Base-by-base conservation (phyloP, 2,888 invertebrate species). In the Clusia tigrina region DNA sequence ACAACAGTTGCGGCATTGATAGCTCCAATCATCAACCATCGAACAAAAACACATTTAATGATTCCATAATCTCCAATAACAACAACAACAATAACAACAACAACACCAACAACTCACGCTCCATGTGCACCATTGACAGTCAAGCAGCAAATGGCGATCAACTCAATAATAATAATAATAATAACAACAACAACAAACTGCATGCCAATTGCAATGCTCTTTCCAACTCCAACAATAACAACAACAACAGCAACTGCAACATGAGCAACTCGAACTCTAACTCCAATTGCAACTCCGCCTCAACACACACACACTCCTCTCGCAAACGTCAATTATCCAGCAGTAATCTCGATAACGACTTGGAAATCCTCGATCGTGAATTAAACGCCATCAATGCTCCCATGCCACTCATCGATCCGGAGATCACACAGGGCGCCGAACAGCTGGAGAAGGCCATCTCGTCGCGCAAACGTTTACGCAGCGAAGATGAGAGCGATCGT, bases 401-500 rank as follows among this genome's bases (percentile, higher is more conserved):
- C 32, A 84, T 84, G 84, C 83, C 84, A 38, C 76, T 84, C 1
- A 80, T 82, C 62, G 84, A 84, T 74, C 84, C 83, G 10, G 84
- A 85, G 70, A 83, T 85, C 17, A 83, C 83, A 1, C 83, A 84
- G 69, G 83, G 84, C 38, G 84, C 83, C 63, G 83, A 83, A 64
- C 84, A 84, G 64, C 69, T 84, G 55, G 84, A 84, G 65, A 80
- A 78, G 65, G 83, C 83, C 2, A 72, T 82, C 2, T 81, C 82
- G n/a, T 80, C 83, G 17, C 74, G 83, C n/a, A 84, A 83, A 65
- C 80, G 84, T 1, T 68, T 78, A 68, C 82, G 87, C 46, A 86
- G 86, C 72, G 88, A 88, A 68, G 89, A 88, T 57, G 86, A 88
- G 71, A 89, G 89, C 71, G 90, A 90, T 74, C 87, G 89, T 59